Evolutionary conservation across 2,113 vertebrate species (phyloP).

Genomic region (Urocitellus parryii): DNA sequence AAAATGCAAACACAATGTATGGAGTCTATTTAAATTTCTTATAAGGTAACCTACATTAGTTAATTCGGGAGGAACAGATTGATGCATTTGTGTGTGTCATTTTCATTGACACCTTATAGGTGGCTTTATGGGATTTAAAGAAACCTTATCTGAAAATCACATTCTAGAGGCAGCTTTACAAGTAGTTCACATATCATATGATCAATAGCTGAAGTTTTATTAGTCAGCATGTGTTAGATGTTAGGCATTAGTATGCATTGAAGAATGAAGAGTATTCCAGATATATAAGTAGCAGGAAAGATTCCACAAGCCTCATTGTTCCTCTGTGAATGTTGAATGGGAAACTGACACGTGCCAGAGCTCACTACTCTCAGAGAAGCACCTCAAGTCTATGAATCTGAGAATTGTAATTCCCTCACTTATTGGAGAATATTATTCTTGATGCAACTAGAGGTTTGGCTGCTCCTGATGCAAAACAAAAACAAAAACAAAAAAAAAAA

Average conservation of each 20-base stretch:
- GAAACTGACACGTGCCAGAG: neutral
- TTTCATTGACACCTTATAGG: neutral
- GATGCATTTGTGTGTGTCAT: neutral
- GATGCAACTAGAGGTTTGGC: neutral
- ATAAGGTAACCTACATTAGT: neutral
- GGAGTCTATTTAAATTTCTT: neutral
- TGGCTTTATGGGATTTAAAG: neutral
- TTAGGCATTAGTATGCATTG: neutral
- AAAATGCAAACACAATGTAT: neutral
- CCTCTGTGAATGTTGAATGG: neutral
- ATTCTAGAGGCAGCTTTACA: neutral
- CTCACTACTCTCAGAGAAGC: neutral
- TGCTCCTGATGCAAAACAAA: neutral
- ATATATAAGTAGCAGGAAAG: neutral
- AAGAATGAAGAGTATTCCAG: neutral
- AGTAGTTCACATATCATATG: neutral
- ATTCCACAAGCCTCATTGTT: neutral
- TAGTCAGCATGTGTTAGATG: neutral
- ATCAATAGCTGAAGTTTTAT: neutral
- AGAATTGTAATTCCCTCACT: neutral
- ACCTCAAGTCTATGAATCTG: too few relatives aligned
- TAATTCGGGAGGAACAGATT: neutral
- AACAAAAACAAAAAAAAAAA: neutral
- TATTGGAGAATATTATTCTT: neutral
- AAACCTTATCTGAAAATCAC: neutral